Percentiles rank a stretch among this genome's conserved stretches.
phyloP scores from a whole-genome alignment of 2,113 vertebrate species.

The Trematocara unimaculatum region DNA sequence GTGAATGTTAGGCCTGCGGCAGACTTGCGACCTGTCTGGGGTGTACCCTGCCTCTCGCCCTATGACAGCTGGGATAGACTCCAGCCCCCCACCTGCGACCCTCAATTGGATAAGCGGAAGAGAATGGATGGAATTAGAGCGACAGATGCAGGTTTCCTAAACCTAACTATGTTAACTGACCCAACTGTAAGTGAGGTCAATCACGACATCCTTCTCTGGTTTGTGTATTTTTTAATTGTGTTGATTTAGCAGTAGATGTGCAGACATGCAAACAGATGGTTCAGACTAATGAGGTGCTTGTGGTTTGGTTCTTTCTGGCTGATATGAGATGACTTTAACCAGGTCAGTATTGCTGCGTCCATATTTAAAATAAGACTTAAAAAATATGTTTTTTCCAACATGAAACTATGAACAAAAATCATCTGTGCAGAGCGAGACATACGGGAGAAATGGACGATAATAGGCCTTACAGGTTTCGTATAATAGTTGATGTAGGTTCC shows the following conservation, averaged over 20 bases:
- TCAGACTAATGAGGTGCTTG: background rate
- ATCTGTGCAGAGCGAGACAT: background rate
- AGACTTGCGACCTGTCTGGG: background rate
- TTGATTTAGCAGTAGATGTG: background rate
- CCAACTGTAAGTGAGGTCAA: background rate
- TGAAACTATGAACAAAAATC: background rate
- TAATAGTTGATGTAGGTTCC: background rate
- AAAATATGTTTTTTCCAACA: background rate
- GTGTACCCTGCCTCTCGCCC: background rate
- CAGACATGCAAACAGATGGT: background rate
- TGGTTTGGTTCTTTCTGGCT: background rate
- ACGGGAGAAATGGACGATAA: background rate
- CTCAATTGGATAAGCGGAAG: background rate
- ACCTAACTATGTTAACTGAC: background rate
- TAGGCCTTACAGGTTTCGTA: fast-evolving
- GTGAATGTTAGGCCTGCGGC: background rate
- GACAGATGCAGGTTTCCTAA: background rate
- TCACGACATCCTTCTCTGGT: background rate
- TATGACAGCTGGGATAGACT: background rate
- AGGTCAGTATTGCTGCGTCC: background rate
- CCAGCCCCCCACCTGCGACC: background rate
- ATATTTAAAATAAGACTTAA: background rate
- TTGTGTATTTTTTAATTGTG: background rate
- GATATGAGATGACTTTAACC: background rate
- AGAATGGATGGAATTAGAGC: background rate